These are phyloP conservation scores for Seriola quinqueradiata DNA, from an alignment of 2,113 vertebrate genomes.

Conservation along the genomic window DNA sequence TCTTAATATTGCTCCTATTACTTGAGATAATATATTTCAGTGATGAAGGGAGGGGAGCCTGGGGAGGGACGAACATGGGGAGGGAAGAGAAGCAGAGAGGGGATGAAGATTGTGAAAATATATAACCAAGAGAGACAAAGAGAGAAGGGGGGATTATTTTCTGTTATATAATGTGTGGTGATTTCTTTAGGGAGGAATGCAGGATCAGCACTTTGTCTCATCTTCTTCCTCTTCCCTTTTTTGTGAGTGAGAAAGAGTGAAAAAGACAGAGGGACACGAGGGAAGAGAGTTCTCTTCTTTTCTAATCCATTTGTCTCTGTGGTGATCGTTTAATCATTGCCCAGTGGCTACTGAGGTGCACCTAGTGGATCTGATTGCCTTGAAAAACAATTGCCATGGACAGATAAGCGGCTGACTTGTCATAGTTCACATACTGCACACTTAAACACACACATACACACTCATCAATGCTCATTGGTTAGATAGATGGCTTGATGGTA, in stretches of 20 bases:
- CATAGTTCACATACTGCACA: conserved; percentile 18
- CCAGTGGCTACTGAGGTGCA: conserved; percentile 52
- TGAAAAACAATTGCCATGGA: conserved; percentile 57
- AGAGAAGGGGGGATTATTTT: conserved; percentile 64
- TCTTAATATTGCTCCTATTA: conserved; percentile 75
- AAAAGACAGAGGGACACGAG: conserved; percentile 28
- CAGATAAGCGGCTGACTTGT: conserved; percentile 46
- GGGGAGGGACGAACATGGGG: conserved; percentile 61
- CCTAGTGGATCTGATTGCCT: conserved; percentile 55
- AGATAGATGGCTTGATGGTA: background rate
- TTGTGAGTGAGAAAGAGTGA: conserved; percentile 8
- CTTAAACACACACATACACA: background rate
- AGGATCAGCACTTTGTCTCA: conserved; percentile 64
- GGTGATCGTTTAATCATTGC: conserved; percentile 62
- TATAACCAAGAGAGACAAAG: conserved; percentile 71
- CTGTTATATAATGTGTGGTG: conserved; percentile 66
- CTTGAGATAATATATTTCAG: conserved; percentile 75
- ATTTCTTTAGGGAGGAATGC: conserved; percentile 66
- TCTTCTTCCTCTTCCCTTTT: conserved; percentile 40
- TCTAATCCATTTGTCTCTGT: conserved; percentile 47
- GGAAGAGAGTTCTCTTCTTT: conserved; percentile 35
- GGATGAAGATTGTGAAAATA: conserved; percentile 73
- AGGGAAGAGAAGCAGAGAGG: conserved; percentile 52
- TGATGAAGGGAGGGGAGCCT: conserved; percentile 65
- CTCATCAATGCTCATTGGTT: background rate